Conservation (phyloP, 2,797 vertebrate genomes). For the Dendrocincla tyrannina region DNA sequence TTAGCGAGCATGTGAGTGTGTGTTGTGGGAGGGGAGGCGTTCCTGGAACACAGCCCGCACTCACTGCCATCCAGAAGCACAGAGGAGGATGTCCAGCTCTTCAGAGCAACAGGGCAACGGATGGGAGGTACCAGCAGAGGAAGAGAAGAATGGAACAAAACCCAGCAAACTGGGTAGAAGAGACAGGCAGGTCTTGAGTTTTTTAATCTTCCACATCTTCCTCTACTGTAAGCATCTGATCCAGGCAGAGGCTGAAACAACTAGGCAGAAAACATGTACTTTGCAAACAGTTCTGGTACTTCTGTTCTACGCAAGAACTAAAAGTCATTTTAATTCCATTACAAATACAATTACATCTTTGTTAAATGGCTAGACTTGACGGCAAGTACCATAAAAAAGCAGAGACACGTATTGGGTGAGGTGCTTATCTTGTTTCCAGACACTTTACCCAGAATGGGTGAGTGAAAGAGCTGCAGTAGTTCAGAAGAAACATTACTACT, state of each 20-base stretch:
- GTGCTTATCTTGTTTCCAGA: background rate
- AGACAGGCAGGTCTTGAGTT: background rate
- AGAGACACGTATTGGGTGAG: background rate
- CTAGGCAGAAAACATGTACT: background rate
- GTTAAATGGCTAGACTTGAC: background rate
- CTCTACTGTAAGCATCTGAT: background rate
- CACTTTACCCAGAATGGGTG: background rate
- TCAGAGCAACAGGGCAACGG: background rate
- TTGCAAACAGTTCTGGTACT: background rate
- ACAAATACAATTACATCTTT: slow-evolving; percentile 6
- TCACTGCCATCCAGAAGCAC: background rate
- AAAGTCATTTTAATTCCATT: slow-evolving; percentile 27
- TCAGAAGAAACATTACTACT: background rate
- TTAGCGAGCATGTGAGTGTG: background rate
- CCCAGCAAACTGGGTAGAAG: background rate
- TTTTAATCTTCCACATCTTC: background rate
- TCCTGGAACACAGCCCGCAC: background rate
- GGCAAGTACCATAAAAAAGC: background rate
- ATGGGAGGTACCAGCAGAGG: background rate
- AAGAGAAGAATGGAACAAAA: background rate
- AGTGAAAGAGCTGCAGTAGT: background rate
- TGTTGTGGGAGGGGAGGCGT: background rate
- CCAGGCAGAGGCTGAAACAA: background rate
- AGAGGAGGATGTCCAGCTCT: background rate
- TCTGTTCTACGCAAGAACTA: background rate